Evolutionary conservation across 2,113 vertebrate species (phyloP), one percentile per base, ranked within the genome.

Genomic region (Protobothrops mucrosquamatus): DNA sequence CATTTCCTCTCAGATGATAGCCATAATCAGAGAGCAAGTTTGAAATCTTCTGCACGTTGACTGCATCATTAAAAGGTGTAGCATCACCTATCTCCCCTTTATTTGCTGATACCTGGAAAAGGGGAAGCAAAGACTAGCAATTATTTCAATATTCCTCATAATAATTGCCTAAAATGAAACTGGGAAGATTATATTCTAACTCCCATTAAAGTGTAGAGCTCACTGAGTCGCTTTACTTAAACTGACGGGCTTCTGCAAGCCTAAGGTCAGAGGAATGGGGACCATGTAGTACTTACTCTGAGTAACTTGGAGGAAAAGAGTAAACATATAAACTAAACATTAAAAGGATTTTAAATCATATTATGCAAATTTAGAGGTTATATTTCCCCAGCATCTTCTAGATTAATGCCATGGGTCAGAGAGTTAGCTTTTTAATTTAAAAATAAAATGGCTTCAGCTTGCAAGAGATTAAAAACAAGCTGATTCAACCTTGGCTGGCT

Each of bases 51-150:
- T 99, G 99, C 94, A 99, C 99, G 0, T 99, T 99, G 91, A 99
- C 99, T 1, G 99, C 99, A 51, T 99, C 99, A 5, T 99, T 99
- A 92, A 99, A 99, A 0, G 99, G 99, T 2, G 99, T 99, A 51
- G 99, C 99, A 39, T 99, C 99, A 24, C 99, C 99, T 29, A 99
- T 99, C 97, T 99, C 99, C 52, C 99, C 99, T 96, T 99, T 99
- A 96, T 99, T 99, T 24, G 99, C 99, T 0, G 99, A 99, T 26
- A 99, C 99, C 99, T 99, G 94, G 34, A 2, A 48, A 61, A 90
- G 89, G 94, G 92, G 26, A 92, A 87, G 92, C 55, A 59, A 69
- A 56, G 51, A 39, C 10, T 74, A 95, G 2, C 69, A 48, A 56
- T 11, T 22, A 23, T 5, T 24, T 18, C 20, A 43, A 4, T 4